These are phyloP conservation scores for Melanotaenia trifasciata DNA, from an alignment of 2,797 vertebrate genomes.

Conservation along the genomic window DNA sequence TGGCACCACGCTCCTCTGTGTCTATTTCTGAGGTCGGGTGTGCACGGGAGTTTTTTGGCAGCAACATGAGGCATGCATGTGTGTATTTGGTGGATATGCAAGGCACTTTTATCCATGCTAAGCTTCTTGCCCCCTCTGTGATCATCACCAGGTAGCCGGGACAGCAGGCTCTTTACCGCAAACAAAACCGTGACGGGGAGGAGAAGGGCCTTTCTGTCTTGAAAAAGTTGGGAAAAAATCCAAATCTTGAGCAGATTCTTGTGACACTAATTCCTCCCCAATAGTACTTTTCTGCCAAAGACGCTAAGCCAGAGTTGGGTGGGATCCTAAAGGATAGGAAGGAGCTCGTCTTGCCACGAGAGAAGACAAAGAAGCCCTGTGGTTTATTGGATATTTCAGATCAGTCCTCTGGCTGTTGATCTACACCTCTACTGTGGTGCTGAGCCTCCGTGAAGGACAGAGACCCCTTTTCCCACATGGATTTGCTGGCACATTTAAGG, in stretches of 20 bases:
- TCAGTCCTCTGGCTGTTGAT: conserved; percentile 36
- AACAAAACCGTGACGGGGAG: conserved; percentile 28
- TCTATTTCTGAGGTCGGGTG: conserved; percentile 62
- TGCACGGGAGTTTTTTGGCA: conserved; percentile 53
- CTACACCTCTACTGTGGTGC: conserved; percentile 8
- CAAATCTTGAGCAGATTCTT: conserved; percentile 52
- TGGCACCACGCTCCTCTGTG: conserved; percentile 49
- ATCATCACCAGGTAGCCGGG: conserved; percentile 64
- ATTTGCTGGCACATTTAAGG: conserved; percentile 65
- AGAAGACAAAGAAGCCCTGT: conserved; percentile 34
- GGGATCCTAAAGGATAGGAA: conserved; percentile 41
- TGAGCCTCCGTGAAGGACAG: conserved; percentile 14
- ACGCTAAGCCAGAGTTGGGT: conserved; percentile 33
- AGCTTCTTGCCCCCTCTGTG: conserved; percentile 35
- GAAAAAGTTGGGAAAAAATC: conserved; percentile 47
- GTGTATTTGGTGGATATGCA: conserved; percentile 44
- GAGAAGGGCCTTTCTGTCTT: conserved; percentile 52
- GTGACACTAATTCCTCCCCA: conserved; percentile 60
- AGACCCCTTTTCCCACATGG: conserved; percentile 58
- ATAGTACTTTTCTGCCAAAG: conserved; percentile 32
- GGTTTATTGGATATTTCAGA: conserved; percentile 43
- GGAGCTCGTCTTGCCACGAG: conserved; percentile 38
- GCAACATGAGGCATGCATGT: conserved; percentile 23
- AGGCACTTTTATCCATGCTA: conserved; percentile 32
- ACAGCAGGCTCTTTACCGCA: conserved; percentile 16